Evolutionary conservation across 2,113 vertebrate genomes (phyloP), one percentile per base, ranked within the genome.

Genomic region (Miniopterus natalensis): DNA sequence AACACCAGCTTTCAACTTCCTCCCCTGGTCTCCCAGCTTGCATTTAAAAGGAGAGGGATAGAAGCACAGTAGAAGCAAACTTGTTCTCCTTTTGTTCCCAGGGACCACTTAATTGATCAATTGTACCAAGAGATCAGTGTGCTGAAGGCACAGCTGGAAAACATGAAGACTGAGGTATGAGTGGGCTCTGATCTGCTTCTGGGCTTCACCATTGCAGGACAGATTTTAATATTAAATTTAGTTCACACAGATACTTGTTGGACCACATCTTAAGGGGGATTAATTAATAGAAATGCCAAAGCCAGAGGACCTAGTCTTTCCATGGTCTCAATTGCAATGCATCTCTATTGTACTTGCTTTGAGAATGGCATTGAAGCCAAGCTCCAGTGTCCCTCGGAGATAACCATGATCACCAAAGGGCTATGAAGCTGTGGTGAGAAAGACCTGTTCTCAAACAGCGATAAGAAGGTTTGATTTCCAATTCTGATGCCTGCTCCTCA

Each of bases 101-200:
- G 99, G 98, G 99, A 99, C 95, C 98, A 98, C 78, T 95, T 99
- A 90, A 99, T 99, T 1, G 99, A 99, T 83, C 99, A 99, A 90
- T 98, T 99, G 66, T 99, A 99, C 0, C 96, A 97, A 87, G 99
- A 99, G 96, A 99, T 99, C 21, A 93, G 99, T 63, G 97, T 98
- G 8, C 98, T 99, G 55, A 99, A 99, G 85, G 99, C 99, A 27
- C 99, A 99, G 98, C 98, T 99, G 95, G 99, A 99, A 88, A 99
- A 98, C 61, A 97, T 99, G 97, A 99, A 99, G 97, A 96, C 99
- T 0, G 99, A 99, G 99, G 99, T 99, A 88, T n/a, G 55, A 7
- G 57, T 13, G 0, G 66, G 53, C 9, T 25, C 61, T 9, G 49
- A 2, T n/a, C 36, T 1, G 57, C 12, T 6, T 55, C 40, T 15